These are phyloP conservation scores for Hyles lineata DNA, from an alignment of 2,888 invertebrate genomes.

Conservation along the genomic window DNA sequence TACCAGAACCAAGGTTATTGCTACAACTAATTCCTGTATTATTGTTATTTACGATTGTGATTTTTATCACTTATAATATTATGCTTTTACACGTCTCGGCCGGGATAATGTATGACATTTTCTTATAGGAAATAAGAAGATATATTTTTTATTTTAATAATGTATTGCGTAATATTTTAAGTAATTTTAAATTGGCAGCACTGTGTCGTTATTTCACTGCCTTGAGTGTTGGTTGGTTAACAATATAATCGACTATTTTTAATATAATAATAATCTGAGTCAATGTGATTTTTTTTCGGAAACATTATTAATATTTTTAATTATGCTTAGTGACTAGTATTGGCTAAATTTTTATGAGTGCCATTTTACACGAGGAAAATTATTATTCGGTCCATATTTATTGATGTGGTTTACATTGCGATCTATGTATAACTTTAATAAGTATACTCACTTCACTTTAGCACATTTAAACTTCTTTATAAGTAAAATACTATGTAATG, in stretches of 20 bases:
- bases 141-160: neutral
- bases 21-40: slow-evolving; percentile 49
- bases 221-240: neutral
- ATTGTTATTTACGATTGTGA: slow-evolving; percentile 4
- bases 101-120: neutral
- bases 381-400: neutral
- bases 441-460: neutral
- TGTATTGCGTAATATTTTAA: neutral
- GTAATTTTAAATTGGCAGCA: neutral
- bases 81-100: neutral
- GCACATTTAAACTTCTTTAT: neutral
- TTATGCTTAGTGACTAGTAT: slow-evolving; percentile 10
- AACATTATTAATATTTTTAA: neutral
- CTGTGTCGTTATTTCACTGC: neutral
- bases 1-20: slow-evolving; percentile 91
- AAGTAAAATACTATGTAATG: neutral
- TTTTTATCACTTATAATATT: slow-evolving; percentile 21
- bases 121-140: neutral
- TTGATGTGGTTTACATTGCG: neutral
- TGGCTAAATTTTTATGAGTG: neutral
- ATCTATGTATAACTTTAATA: neutral
- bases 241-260: neutral
- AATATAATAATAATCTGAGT: neutral
- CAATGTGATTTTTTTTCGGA: neutral
- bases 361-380: neutral